Conservation (phyloP, 2,888 invertebrate species). For the Caenorhabditis sinica region DNA sequence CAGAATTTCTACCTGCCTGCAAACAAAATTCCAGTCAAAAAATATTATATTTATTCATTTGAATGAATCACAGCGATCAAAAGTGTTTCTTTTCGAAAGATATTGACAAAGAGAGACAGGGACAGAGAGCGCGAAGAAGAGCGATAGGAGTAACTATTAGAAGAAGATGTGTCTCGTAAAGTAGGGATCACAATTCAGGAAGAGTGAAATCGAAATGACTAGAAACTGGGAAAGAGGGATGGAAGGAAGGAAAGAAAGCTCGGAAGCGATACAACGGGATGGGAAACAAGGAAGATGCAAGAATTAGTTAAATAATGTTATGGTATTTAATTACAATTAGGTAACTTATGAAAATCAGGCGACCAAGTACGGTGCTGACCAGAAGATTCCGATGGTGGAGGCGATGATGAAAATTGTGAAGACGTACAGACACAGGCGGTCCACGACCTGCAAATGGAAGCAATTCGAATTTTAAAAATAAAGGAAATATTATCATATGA, state of each 20-base stretch:
- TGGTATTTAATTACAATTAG: constrained; percentile 1
- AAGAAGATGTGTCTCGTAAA: constrained; percentile 43
- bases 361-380: constrained; percentile 83
- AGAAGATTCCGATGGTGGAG: constrained; percentile 81
- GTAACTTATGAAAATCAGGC: constrained; percentile 66
- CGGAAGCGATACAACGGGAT: constrained; percentile 43
- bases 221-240: constrained; percentile 12
- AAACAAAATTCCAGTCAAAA: neutral
- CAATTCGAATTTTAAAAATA: neutral
- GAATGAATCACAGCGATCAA: constrained; percentile 56
- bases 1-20: constrained; percentile 1
- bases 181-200: constrained; percentile 42
- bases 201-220: constrained; percentile 56
- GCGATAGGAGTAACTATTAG: neutral
- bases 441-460: constrained; percentile 77
- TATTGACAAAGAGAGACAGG: constrained; percentile 13
- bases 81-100: constrained; percentile 53
- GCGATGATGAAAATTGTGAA: constrained; percentile 83
- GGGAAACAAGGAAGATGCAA: constrained; percentile 14
- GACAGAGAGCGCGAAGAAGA: neutral
- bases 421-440: constrained; percentile 83
- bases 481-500: too few relatives aligned
- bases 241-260: constrained; percentile 56
- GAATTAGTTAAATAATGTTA: constrained; percentile 4
- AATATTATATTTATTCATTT: constrained; percentile 34